These are phyloP conservation scores for Acrobasis suavella DNA, from an alignment of 2,888 invertebrate genomes.

Conservation along the genomic window DNA sequence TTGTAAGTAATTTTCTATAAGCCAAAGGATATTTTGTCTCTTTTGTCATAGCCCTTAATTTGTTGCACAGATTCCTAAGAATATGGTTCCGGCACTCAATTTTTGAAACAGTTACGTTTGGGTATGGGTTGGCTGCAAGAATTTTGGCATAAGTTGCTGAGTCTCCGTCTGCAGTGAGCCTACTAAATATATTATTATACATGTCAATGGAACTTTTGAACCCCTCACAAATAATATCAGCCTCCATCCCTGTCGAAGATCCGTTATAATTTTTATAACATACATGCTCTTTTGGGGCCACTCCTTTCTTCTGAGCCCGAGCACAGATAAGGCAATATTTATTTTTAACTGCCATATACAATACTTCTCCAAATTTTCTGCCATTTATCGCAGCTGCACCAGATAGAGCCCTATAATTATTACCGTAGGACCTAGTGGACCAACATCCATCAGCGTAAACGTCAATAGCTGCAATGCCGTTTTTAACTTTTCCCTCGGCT, in stretches of 20 bases:
- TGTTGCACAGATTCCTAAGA: slow-evolving; percentile 30
- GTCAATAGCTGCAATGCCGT: too few species aligned
- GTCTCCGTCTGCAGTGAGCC: slow-evolving; percentile 29
- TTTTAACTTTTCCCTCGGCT: too few species aligned
- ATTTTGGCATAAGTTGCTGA: slow-evolving; percentile 29
- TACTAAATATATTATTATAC: slow-evolving; percentile 29
- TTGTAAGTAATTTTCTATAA: slow-evolving; percentile 24
- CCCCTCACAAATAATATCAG: slow-evolving; percentile 21
- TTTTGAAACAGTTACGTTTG: slow-evolving; percentile 30
- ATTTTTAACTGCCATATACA: neutral
- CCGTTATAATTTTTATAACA: slow-evolving; percentile 6
- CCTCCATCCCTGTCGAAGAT: neutral
- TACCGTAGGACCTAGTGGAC: neutral
- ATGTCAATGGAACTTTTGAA: slow-evolving; percentile 30
- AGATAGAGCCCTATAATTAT: neutral
- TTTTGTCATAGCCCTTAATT: slow-evolving; percentile 22
- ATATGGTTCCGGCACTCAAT: slow-evolving; percentile 37
- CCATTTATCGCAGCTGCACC: slow-evolving; percentile 1
- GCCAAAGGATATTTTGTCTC: slow-evolving; percentile 27
- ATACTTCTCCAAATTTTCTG: neutral
- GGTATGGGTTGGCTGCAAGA: slow-evolving; percentile 28
- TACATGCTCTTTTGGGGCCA: neutral
- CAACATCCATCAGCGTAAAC: neutral
- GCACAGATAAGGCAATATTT: slow-evolving; percentile 2
- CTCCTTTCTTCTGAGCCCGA: neutral